A percentile compares a stretch with the other conserved stretches of the same genome.
Evolutionary conservation across 1,140 invertebrate genomes (phyloP).

Genomic region (Lethrus apterus): DNA sequence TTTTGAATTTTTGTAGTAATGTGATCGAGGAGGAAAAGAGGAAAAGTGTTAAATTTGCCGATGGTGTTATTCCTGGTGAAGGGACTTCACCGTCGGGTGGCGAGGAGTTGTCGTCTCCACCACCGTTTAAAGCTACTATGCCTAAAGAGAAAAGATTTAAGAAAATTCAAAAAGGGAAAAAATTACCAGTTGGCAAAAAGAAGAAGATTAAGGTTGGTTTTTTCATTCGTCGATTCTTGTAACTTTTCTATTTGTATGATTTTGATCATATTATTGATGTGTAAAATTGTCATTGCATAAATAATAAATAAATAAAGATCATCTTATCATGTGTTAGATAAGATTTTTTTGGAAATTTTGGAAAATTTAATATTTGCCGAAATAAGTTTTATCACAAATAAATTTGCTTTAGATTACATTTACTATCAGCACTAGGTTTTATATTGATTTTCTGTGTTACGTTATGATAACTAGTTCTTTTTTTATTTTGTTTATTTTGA

Average conservation of each 20-base stretch:
- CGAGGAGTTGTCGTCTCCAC: constrained; percentile 56
- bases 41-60: constrained; percentile 54
- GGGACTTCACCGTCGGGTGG: constrained; percentile 57
- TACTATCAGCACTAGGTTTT: too few relatives aligned
- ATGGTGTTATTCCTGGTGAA: constrained; percentile 57
- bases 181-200: constrained; percentile 45
- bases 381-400: too few relatives aligned
- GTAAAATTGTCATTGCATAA: too few relatives aligned
- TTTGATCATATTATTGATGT: too few relatives aligned
- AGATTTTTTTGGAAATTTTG: too few relatives aligned
- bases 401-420: too few relatives aligned
- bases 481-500: too few relatives aligned
- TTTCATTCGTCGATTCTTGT: not conserved
- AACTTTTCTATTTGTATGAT: not conserved
- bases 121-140: constrained; percentile 43
- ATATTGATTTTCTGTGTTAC: too few relatives aligned
- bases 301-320: too few relatives aligned
- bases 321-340: too few relatives aligned
- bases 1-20: not conserved
- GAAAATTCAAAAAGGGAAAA: constrained; percentile 44
- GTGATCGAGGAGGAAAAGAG: constrained; percentile 5
- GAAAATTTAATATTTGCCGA: too few relatives aligned
- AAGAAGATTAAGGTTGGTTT: constrained; percentile 47
- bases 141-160: constrained; percentile 46
- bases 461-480: too few relatives aligned